Evolutionary conservation across 1,140 invertebrate species (phyloP), one percentile per base, ranked within the genome.

Genomic region (Drosophila teissieri): DNA sequence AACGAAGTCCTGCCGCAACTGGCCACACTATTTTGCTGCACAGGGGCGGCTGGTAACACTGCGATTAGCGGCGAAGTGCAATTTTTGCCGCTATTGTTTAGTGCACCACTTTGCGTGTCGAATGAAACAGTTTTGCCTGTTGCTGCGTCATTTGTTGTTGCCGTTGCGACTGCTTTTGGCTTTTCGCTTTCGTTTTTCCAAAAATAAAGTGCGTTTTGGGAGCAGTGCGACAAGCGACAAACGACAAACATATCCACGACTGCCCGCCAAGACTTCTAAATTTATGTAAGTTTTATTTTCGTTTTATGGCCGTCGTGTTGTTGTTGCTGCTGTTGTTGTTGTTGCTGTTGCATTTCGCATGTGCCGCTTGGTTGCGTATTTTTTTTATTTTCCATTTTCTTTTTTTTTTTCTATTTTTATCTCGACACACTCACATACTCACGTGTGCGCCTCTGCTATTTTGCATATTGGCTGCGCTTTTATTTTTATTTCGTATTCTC

Each of bases 241-340:
- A 19, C 19, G 19, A 19, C 19, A 19, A 19, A 80, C 69, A 80
- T 56, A 60, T 56, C 52, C 52, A 61, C 72, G 45, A 31, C 36
- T 52, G 48, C 62, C 67, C 34, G 64, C 55, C 49, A 57, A 51
- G 49, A 69, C 67, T 86, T 79, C 78, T 82, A 83, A 88, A 88
- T 89, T 88, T 88, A 88, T 88, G 84, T 89, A 88, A 88, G 84
- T 89, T 88, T 88, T 88, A 88, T 88, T 88, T 88, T 89, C 78
- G 86, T 80, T 88, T 88, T 80, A 83, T 88, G 83, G 75, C 63
- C 72, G 75, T 61, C 63, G 61, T 58, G 56, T 49, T 42, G 67
- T 58, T 46, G 48, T 2, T 65, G 60, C 54, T 80, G 67, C 54
- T 46, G 48, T 15, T 65, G 60, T 55, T 80, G 40, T 34, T 76